Conservation (phyloP, 2,797 vertebrate genomes). For the Phoxinus dragarum region DNA sequence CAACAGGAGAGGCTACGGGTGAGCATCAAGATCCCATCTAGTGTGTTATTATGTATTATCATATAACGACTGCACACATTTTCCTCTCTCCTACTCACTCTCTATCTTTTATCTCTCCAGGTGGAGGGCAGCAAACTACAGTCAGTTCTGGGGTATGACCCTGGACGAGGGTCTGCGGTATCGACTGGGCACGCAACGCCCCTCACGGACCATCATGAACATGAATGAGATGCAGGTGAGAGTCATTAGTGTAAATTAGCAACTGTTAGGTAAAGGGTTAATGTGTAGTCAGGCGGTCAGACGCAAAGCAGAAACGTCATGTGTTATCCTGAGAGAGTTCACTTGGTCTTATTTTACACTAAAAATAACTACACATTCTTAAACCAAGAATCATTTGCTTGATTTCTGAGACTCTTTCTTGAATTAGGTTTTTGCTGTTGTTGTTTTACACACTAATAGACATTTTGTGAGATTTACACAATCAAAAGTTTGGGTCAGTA, state of each 20-base stretch:
- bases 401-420: not conserved
- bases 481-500: not conserved
- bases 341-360: not conserved
- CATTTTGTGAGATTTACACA: not conserved
- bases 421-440: not conserved
- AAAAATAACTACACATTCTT: not conserved
- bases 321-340: not conserved
- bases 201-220: conserved; percentile 88
- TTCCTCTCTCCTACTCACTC: conserved; percentile 2
- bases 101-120: conserved; percentile 70
- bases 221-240: conserved; percentile 97
- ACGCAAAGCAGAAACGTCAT: not conserved
- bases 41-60: not conserved
- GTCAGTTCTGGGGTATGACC: conserved; percentile 91
- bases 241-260: not conserved
- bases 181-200: conserved; percentile 90
- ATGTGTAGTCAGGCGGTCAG: not conserved
- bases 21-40: conserved; percentile 56
- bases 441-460: not conserved
- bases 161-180: conserved; percentile 90
- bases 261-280: not conserved
- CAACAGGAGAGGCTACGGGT: conserved; percentile 90
- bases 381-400: not conserved
- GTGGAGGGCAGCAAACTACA: conserved; percentile 93
- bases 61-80: not conserved